Conservation (phyloP, 2,797 vertebrate genomes). For the Acipenser transmontanus region DNA sequence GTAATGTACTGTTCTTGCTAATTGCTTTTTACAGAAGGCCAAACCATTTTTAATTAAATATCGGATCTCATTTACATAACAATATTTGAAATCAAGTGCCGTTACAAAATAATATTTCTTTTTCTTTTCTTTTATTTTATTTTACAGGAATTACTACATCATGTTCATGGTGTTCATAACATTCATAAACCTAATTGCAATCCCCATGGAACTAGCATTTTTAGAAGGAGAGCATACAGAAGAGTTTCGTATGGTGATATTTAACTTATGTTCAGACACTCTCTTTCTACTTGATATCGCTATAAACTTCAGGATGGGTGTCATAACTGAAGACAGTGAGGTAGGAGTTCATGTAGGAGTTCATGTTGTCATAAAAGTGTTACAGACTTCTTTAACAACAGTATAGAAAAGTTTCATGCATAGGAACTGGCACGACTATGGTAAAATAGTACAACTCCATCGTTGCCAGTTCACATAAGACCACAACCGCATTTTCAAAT, state of each 20-base stretch:
- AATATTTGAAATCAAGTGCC: constrained; percentile 5
- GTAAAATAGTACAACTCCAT: too few relatives aligned
- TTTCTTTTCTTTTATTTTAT: background rate
- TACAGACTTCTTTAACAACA: too few relatives aligned
- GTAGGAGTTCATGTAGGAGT: constrained; percentile 12
- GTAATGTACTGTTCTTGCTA: too few relatives aligned
- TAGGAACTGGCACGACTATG: too few relatives aligned
- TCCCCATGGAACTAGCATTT: constrained; percentile 70
- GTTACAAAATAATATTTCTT: background rate
- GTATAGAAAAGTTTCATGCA: too few relatives aligned
- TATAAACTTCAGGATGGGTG: constrained; percentile 61
- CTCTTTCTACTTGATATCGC: constrained; percentile 65
- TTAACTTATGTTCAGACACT: constrained; percentile 68
- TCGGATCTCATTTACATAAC: background rate
- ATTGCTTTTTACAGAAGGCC: too few relatives aligned
- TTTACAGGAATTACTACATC: constrained; percentile 64
- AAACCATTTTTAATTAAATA: too few relatives aligned
- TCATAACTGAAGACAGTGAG: constrained; percentile 8
- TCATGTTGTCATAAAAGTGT: too few relatives aligned
- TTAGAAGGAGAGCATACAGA: constrained; percentile 45
- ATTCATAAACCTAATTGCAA: constrained; percentile 65
- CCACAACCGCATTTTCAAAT: too few relatives aligned
- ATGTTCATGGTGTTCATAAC: constrained; percentile 69
- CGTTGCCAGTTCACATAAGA: too few relatives aligned
- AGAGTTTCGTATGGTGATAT: constrained; percentile 27